Conservation (phyloP, 2,888 invertebrate species). For the Synergus gifuensis region DNA sequence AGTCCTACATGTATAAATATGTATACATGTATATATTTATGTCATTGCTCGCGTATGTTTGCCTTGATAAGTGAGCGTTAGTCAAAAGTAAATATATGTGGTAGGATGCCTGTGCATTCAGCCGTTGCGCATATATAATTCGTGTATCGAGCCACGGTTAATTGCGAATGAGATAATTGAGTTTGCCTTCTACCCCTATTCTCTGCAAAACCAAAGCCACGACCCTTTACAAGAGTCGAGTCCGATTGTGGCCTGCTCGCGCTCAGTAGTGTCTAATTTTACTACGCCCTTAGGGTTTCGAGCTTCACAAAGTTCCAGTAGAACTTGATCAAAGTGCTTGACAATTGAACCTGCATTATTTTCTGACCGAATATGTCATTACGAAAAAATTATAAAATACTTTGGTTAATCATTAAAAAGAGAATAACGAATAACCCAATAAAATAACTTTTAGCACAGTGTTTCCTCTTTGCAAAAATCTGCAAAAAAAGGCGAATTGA, state of each 20-base stretch:
- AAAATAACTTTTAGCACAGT: background rate
- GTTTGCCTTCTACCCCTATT: slow-evolving; percentile 57
- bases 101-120: slow-evolving; percentile 44
- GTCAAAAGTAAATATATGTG: slow-evolving; percentile 51
- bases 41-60: background rate
- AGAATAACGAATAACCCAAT: no score
- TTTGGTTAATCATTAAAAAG: no score
- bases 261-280: slow-evolving; percentile 1
- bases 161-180: slow-evolving; percentile 63
- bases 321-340: background rate
- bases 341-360: background rate
- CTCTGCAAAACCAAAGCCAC: slow-evolving; percentile 33
- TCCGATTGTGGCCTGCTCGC: background rate
- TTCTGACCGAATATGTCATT: background rate
- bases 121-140: slow-evolving; percentile 54
- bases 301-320: background rate
- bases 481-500: background rate
- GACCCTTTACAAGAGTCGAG: background rate
- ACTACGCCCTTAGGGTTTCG: background rate
- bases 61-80: slow-evolving; percentile 40
- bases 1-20: background rate
- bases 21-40: background rate
- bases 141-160: slow-evolving; percentile 58
- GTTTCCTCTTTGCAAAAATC: background rate
- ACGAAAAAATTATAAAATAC: background rate